Percentiles rank a stretch among this genome's conserved stretches.
phyloP scores from a whole-genome alignment of 2,113 vertebrate species.

The Cygnus atratus region DNA sequence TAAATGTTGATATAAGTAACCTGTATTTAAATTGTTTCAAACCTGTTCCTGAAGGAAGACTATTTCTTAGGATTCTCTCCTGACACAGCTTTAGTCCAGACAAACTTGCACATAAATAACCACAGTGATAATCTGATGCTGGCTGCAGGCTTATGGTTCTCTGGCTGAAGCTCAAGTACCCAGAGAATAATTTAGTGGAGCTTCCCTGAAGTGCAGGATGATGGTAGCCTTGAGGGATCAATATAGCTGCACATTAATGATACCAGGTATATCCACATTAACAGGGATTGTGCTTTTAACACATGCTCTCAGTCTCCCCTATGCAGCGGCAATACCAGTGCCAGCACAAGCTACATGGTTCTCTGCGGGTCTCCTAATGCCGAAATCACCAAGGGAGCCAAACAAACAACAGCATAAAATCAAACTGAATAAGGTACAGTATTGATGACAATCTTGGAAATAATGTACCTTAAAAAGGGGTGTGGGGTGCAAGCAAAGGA shows the following conservation, averaged over 20 bases:
- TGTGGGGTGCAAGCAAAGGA: neutral
- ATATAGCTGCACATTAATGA: neutral
- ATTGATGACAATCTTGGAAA: neutral
- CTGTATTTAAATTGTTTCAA: neutral
- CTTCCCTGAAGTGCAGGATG: neutral
- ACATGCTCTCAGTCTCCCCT: neutral
- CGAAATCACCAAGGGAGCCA: neutral
- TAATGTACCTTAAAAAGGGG: neutral
- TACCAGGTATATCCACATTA: neutral
- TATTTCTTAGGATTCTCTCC: neutral
- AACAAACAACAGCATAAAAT: neutral
- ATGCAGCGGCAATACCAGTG: fast-evolving
- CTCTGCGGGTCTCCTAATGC: neutral
- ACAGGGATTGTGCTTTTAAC: neutral
- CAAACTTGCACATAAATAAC: neutral
- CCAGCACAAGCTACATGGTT: neutral
- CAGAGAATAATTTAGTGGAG: neutral
- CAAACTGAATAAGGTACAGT: neutral
- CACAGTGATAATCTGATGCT: neutral
- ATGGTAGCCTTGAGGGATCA: neutral
- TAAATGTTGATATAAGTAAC: neutral
- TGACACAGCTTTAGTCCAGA: neutral
- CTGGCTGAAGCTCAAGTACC: neutral
- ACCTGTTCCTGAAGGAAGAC: neutral
- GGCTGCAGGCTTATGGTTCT: neutral